A percentile compares a stretch with the other conserved stretches of the same genome.
Conservation (phyloP, 2,888 invertebrate species). For the Eurytoma californica region DNA sequence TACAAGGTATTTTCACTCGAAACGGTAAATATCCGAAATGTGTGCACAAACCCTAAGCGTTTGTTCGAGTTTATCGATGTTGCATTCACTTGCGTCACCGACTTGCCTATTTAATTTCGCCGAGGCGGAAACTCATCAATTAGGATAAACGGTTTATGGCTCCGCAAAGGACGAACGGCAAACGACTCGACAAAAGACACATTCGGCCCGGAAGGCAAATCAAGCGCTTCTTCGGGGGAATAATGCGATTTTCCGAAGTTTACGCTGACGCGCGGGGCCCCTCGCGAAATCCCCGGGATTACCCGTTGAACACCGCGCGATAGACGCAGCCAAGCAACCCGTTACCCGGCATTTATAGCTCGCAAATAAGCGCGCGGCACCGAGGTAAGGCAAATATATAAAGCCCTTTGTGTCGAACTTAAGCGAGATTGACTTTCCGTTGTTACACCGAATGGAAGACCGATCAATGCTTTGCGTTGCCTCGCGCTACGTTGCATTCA, state of each 20-base stretch:
- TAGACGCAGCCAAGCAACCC: slow-evolving; percentile 1
- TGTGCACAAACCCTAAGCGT: too few species aligned
- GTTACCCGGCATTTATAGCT: slow-evolving; percentile 7
- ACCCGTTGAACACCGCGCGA: slow-evolving; percentile 10
- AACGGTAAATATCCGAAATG: too few species aligned
- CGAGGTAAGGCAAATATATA: background rate
- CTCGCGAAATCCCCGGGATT: slow-evolving; percentile 11
- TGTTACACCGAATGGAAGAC: too few species aligned
- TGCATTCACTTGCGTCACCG: too few species aligned
- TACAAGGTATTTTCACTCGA: too few species aligned
- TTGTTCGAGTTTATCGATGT: too few species aligned
- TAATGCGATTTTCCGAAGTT: slow-evolving; percentile 29
- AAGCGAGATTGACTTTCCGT: background rate
- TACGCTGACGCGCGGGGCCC: background rate
- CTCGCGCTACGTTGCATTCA: too few species aligned
- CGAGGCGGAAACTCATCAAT: background rate
- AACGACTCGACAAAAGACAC: background rate
- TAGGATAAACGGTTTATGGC: background rate
- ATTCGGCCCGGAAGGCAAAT: background rate
- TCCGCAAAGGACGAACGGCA: background rate
- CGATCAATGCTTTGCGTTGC: too few species aligned
- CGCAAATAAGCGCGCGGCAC: background rate
- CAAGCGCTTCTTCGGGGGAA: slow-evolving; percentile 10
- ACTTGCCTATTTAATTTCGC: too few species aligned
- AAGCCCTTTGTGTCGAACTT: background rate